Evolutionary conservation across 2,797 vertebrate genomes (phyloP), one percentile per base, ranked within the genome.

Genomic region (Danio aesculapii): DNA sequence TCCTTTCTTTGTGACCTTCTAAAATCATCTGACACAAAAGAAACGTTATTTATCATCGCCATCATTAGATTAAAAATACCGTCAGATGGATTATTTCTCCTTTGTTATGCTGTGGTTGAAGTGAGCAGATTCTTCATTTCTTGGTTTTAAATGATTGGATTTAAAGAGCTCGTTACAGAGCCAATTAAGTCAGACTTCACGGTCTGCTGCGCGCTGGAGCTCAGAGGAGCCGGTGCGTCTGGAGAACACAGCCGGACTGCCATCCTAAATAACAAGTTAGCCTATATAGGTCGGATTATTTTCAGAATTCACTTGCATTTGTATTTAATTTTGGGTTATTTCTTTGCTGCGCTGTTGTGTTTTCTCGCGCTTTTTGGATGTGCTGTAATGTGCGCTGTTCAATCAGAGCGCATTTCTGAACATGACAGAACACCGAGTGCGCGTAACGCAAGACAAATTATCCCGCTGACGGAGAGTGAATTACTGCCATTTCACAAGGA

Each of bases 121-220:
- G 47, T 12, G 57, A 61, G n/a, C 57, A 71, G 59, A 67, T 61
- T 43, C 72, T 73, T 75, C 6, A 66, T 68, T 79, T 58, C 21
- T 47, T 52, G 19, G 10, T 55, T 58, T 75, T 59, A 53, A 83
- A 66, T 58, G 12, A 4, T 52, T 50, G 17, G 64, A 68, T 61
- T 74, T 72, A 74, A 74, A 59, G 77, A 50, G n/a, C 39, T 79
- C 70, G 76, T 79, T 80, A 64, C 55, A 58, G 75, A 83, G 82
- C 62, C 79, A 78, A 84, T 86, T 81, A 84, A 86, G 79, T 72
- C 74, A 66, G 79, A 69, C 74, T 82, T 12, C 77, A 77, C 62
- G n/a, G 77, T 83, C 79, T 85, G 77, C 17, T 81, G 83, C 72
- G 43, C 52, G 59, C 70, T 21, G 77, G 68, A 59, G 80, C 64